Evolutionary conservation across 2,797 vertebrate genomes (phyloP).

Genomic region (Chromis chromis): DNA sequence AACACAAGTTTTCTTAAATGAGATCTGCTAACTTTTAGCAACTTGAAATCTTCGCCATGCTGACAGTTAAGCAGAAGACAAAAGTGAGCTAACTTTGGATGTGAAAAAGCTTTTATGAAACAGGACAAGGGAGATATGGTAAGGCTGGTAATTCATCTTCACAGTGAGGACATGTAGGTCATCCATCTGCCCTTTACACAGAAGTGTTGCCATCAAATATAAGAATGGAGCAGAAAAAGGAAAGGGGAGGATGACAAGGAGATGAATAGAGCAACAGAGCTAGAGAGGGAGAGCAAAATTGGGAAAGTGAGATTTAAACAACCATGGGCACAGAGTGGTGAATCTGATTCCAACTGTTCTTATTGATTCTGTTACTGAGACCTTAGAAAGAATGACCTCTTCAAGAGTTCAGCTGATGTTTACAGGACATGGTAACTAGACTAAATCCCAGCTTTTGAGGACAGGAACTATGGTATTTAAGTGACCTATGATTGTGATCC

Average conservation of each 20-base stretch:
- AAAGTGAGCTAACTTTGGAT: slow-evolving; percentile 4
- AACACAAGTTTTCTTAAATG: neutral
- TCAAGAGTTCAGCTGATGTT: neutral
- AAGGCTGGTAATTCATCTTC: slow-evolving; percentile 43
- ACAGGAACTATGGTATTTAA: neutral
- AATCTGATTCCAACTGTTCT: neutral
- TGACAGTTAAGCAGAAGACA: slow-evolving; percentile 27
- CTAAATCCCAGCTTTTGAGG: neutral
- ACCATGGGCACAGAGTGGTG: neutral
- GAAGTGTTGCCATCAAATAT: slow-evolving; percentile 47
- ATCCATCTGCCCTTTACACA: slow-evolving; percentile 50
- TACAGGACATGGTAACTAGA: neutral
- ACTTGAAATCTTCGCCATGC: slow-evolving; percentile 5
- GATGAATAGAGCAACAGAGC: slow-evolving; percentile 39
- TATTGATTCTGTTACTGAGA: neutral
- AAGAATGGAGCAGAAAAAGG: slow-evolving; percentile 31
- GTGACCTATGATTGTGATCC: neutral
- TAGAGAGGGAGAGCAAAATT: slow-evolving; percentile 10
- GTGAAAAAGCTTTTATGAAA: slow-evolving; percentile 28
- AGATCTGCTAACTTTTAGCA: neutral
- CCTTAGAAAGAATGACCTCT: neutral
- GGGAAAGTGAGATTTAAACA: slow-evolving; percentile 31
- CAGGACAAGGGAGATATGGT: slow-evolving; percentile 30
- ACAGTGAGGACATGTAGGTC: slow-evolving; percentile 41
- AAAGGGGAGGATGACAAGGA: slow-evolving; percentile 31